Evolutionary conservation across 2,113 vertebrate genomes (phyloP).

Genomic region (Neotoma lepida): DNA sequence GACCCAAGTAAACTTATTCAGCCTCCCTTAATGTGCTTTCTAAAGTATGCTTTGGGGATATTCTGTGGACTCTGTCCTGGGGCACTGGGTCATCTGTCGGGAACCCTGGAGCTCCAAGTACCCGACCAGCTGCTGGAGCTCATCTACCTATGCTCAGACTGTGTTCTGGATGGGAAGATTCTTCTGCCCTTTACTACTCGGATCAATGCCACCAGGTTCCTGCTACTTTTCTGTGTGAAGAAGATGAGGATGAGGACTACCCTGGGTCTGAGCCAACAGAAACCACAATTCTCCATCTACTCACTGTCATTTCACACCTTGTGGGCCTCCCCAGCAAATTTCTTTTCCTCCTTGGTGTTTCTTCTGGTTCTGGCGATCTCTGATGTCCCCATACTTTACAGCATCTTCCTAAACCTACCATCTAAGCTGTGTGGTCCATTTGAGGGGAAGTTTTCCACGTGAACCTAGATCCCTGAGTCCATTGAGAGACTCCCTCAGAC

Average conservation of each 20-base stretch:
- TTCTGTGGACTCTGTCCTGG: constrained; percentile 85
- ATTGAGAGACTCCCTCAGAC: constrained; percentile 80
- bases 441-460: constrained; percentile 84
- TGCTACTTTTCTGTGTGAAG: constrained; percentile 91
- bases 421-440: constrained; percentile 91
- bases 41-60: constrained; percentile 76
- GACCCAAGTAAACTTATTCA: not conserved
- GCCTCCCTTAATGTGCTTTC: not conserved
- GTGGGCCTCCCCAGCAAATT: constrained; percentile 88
- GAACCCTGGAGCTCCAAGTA: constrained; percentile 90
- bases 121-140: constrained; percentile 88
- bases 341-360: constrained; percentile 90
- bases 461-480: constrained; percentile 83
- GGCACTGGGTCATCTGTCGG: constrained; percentile 81
- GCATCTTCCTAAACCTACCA: constrained; percentile 87
- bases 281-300: constrained; percentile 85
- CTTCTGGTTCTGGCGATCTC: constrained; percentile 88
- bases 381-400: constrained; percentile 87
- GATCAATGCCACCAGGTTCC: constrained; percentile 90
- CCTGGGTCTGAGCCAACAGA: not conserved
- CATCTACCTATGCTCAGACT: constrained; percentile 91
- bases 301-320: constrained; percentile 86
- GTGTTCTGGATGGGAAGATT: constrained; percentile 92
- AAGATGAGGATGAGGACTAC: constrained; percentile 82
- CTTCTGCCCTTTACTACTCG: constrained; percentile 91